Conservation (phyloP, 2,797 vertebrate species). For the Nothura maculosa region DNA sequence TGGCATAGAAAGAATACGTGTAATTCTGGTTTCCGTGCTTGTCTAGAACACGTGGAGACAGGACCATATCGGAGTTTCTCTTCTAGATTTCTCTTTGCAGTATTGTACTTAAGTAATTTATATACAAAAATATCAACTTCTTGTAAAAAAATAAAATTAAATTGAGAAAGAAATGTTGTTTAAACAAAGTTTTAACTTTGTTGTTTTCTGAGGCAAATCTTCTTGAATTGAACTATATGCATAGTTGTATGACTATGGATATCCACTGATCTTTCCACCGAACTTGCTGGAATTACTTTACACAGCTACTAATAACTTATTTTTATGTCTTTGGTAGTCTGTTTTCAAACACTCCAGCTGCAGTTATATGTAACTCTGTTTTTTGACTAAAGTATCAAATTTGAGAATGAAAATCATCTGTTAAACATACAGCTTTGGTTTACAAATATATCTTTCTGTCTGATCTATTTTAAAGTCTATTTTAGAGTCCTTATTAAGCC, state of each 20-base stretch:
- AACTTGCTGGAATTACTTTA: neutral
- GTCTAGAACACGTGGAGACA: neutral
- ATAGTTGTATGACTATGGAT: neutral
- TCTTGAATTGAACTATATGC: neutral
- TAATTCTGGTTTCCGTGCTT: neutral
- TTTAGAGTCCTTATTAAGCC: neutral
- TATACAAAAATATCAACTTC: neutral
- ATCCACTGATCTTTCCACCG: neutral
- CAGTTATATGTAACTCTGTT: fast-evolving
- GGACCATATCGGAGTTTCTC: fast-evolving
- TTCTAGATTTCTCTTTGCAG: neutral
- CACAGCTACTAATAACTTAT: neutral
- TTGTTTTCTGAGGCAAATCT: neutral
- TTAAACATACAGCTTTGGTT: fast-evolving
- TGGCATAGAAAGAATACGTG: neutral
- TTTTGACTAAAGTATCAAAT: neutral
- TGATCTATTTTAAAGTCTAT: neutral
- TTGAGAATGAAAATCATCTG: neutral
- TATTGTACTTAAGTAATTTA: neutral
- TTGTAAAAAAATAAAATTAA: neutral
- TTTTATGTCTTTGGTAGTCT: neutral
- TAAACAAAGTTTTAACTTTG: neutral
- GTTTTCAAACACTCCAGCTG: neutral
- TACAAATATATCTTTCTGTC: neutral
- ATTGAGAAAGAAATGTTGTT: neutral